Evolutionary conservation across 2,888 invertebrate genomes (phyloP).

Genomic region (Ceriagrion tenellum): DNA sequence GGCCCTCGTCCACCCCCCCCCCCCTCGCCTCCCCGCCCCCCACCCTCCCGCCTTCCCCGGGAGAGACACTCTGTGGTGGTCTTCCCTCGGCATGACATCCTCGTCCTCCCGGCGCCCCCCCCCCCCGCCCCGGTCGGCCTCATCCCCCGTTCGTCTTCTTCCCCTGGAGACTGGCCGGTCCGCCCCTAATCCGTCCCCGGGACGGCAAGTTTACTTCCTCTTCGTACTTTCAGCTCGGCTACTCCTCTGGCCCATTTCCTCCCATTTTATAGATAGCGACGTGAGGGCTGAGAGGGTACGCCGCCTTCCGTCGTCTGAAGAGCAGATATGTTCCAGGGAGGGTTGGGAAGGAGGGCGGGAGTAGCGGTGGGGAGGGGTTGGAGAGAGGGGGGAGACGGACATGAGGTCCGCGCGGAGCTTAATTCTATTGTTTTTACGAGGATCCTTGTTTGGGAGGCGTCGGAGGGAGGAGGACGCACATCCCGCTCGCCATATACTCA

Average conservation of each 20-base stretch:
- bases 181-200: background rate
- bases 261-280: background rate
- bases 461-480: background rate
- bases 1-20: too few species aligned
- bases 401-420: background rate
- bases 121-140: background rate
- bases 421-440: conserved; percentile 45
- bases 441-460: background rate
- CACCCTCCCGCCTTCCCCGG: background rate
- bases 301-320: background rate
- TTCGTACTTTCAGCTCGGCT: background rate
- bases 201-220: conserved; percentile 10
- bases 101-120: background rate
- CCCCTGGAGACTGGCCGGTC: background rate
- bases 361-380: background rate
- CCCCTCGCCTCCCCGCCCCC: background rate
- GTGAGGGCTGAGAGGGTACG: background rate
- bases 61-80: too few species aligned
- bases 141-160: background rate
- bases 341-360: background rate
- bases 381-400: background rate
- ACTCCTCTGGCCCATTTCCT: background rate
- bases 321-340: background rate
- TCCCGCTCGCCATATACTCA: background rate
- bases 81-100: too few species aligned